A percentile compares a stretch with the other conserved stretches of the same genome.
phyloP scores from a whole-genome alignment of 2,113 vertebrate species.

The Halcyon senegalensis region DNA sequence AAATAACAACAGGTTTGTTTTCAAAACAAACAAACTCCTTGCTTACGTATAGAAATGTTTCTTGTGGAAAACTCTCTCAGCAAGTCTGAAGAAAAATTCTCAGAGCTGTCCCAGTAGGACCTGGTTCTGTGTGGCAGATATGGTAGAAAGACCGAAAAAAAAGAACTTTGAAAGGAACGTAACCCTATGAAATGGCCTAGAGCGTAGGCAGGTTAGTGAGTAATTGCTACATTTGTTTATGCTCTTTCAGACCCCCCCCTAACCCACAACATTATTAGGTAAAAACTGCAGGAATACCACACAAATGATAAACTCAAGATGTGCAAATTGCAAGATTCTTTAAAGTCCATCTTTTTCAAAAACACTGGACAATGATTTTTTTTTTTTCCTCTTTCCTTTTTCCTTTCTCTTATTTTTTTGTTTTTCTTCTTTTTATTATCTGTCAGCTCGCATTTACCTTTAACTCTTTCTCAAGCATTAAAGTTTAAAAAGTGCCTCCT shows the following conservation, averaged over 20 bases:
- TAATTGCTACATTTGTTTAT: slow-evolving; percentile 92
- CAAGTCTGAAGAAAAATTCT: slow-evolving; percentile 78
- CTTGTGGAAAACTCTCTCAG: slow-evolving; percentile 77
- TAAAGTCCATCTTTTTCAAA: slow-evolving; percentile 91
- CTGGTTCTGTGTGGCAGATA: slow-evolving; percentile 78
- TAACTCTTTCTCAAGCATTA: slow-evolving; percentile 78
- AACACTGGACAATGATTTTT: slow-evolving; percentile 90
- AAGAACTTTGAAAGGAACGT: slow-evolving; percentile 77
- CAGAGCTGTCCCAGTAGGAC: slow-evolving; percentile 76
- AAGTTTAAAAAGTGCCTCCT: slow-evolving; percentile 84
- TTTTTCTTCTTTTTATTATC: slow-evolving; percentile 71
- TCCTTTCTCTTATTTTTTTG: slow-evolving; percentile 71
- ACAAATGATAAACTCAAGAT: slow-evolving; percentile 90
- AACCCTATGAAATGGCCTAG: slow-evolving; percentile 78
- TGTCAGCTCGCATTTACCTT: slow-evolving; percentile 85
- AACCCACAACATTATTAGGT: slow-evolving; percentile 81
- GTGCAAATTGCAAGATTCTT: slow-evolving; percentile 99
- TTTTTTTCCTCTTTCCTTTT: slow-evolving; percentile 74
- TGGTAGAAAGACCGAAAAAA: slow-evolving; percentile 75
- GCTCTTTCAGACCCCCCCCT: slow-evolving; percentile 75
- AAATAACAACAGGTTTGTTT: slow-evolving; percentile 69
- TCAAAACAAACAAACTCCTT: slow-evolving; percentile 69
- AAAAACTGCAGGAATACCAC: slow-evolving; percentile 86
- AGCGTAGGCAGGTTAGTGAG: slow-evolving; percentile 86
- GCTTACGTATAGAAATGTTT: slow-evolving; percentile 73